A percentile compares a stretch with the other conserved stretches of the same genome.
Conservation (phyloP, 2,888 invertebrate species). For the Pyralis farinalis region DNA sequence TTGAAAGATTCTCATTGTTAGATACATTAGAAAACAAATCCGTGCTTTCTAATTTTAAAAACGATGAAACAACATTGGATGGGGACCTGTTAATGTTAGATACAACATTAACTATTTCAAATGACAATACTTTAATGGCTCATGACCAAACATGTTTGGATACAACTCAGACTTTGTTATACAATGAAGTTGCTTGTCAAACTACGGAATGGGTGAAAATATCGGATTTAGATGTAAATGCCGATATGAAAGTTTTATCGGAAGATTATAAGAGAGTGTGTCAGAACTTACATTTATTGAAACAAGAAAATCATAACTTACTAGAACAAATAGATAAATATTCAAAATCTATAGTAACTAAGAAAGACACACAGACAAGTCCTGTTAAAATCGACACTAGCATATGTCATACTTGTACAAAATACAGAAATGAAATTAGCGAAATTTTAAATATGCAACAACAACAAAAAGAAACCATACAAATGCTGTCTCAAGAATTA, state of each 20-base stretch:
- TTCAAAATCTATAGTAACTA: constrained; percentile 17
- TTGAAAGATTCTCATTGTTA: constrained; percentile 58
- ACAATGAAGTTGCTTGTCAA: constrained; percentile 48
- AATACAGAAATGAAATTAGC: constrained; percentile 24
- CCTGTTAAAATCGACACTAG: constrained; percentile 29
- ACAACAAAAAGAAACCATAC: constrained; percentile 29
- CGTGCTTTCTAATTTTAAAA: constrained; percentile 42
- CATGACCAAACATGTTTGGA: constrained; percentile 62
- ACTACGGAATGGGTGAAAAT: constrained; percentile 31
- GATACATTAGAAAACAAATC: constrained; percentile 50
- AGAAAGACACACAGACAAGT: constrained; percentile 33
- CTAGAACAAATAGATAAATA: constrained; percentile 33
- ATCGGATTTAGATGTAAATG: constrained; percentile 25
- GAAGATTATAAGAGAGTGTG: constrained; percentile 30
- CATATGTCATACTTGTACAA: constrained; percentile 18
- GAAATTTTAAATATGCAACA: constrained; percentile 21
- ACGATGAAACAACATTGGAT: constrained; percentile 66
- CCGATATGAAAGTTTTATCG: constrained; percentile 30
- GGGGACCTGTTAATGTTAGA: constrained; percentile 69
- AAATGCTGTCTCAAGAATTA: constrained; percentile 34
- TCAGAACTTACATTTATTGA: constrained; percentile 35
- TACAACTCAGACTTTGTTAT: constrained; percentile 42
- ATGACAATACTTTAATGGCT: constrained; percentile 53
- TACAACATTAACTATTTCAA: constrained; percentile 53
- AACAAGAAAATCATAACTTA: constrained; percentile 44